Base-by-base conservation (phyloP, 1,140 invertebrate species). In the Drosophila nikananu region DNA sequence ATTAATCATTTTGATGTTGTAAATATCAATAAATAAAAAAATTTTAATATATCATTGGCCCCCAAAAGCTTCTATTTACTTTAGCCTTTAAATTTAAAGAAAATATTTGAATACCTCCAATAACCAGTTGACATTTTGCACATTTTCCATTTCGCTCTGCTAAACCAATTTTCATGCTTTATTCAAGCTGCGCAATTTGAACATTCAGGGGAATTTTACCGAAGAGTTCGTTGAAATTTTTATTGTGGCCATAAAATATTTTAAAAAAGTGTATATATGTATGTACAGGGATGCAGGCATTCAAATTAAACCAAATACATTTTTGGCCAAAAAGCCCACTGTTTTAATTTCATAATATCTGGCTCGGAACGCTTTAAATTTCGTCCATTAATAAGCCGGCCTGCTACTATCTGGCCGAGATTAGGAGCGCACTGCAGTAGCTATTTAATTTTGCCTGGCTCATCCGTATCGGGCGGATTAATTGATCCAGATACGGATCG, bases 401-500 rank as follows among this genome's bases (percentile, higher is more conserved):
- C 39, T 5, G 37, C 63, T 23, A 6, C 42, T 48, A 37, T 39
- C 27, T 41, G 6, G 32, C 62, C 46, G 35, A 68, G 21, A 23
- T 51, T 51, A 39, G 17, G 6, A 39, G 35, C 30, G n/a, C 49
- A 48, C 49, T 67, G 65, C 65, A 46, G 60, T 37, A 21, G 48
- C 21, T 55, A 17, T 70, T 27, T 30, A 57, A 70, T 71, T 46
- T 70, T 23, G 39, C 49, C 51, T 17, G 48, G 39, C 27, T 71
- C 67, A 70, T 70, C 67, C 65, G 49, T 71, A 70, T 46, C 23
- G 17, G 35, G 12, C 21, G 54, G 70, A 72, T 72, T 74, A 74
- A 74, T 74, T 74, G 67, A 73, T 74, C 32, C 55, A 30, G 68
- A 73, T 73, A 73, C 46, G 55, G 71, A 74, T 74, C 37, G 23